These are phyloP conservation scores for Pedetes capensis DNA, from an alignment of 2,113 vertebrate genomes.

Conservation along the genomic window DNA sequence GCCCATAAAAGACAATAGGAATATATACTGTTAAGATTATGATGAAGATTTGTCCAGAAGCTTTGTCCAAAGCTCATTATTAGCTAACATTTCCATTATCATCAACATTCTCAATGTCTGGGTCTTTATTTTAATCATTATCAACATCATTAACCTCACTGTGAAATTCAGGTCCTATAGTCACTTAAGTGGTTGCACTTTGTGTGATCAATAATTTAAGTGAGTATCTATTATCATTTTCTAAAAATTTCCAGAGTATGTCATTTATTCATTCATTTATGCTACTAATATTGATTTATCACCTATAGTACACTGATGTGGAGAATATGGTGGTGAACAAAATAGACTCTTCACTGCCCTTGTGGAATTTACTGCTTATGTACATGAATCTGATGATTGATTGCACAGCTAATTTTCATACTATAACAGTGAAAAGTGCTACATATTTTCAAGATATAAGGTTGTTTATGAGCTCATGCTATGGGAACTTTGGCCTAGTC, in stretches of 20 bases:
- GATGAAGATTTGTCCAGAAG: neutral
- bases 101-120: neutral
- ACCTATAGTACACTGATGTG: neutral
- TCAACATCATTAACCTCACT: neutral
- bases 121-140: slow-evolving; percentile 17
- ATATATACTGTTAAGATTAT: neutral
- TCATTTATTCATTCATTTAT: neutral
- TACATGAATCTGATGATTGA: neutral
- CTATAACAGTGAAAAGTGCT: neutral
- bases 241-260: neutral
- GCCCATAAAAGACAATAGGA: neutral
- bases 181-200: neutral
- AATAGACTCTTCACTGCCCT: neutral
- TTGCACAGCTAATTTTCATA: neutral
- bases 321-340: neutral
- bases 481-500: neutral
- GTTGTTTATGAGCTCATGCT: neutral
- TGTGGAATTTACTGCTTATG: neutral
- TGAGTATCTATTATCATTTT: neutral
- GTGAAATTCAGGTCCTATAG: neutral
- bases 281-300: neutral
- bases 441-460: neutral
- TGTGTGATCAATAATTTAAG: neutral
- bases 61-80: neutral
- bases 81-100: neutral